Percentiles rank a stretch among this genome's conserved stretches.
phyloP scores from a whole-genome alignment of 2,113 vertebrate genomes.

The Eolophus roseicapilla region DNA sequence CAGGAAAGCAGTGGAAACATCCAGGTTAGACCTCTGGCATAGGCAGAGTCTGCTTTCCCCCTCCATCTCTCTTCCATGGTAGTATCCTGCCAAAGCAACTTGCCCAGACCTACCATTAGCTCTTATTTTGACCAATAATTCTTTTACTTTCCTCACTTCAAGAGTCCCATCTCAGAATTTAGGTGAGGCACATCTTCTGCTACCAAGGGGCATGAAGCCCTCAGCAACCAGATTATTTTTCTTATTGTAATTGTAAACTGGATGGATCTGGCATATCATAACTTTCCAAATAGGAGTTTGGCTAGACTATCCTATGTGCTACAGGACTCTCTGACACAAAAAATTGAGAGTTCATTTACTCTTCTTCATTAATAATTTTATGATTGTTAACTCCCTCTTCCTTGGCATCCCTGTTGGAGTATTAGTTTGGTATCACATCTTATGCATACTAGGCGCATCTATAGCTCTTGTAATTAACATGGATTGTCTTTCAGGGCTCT shows the following conservation, averaged over 20 bases:
- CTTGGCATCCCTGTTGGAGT: background rate
- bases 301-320: background rate
- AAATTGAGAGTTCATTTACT: background rate
- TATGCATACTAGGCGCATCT: background rate
- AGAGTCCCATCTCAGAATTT: background rate
- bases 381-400: background rate
- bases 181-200: background rate
- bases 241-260: background rate
- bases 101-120: background rate
- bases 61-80: background rate
- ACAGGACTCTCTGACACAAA: background rate
- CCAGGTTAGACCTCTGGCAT: background rate
- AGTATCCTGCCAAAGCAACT: background rate
- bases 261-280: background rate
- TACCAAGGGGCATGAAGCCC: background rate
- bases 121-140: background rate
- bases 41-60: background rate
- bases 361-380: background rate
- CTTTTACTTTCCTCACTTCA: background rate
- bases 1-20: background rate
- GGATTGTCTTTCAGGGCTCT: background rate
- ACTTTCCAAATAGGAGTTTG: background rate
- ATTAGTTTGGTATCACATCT: background rate
- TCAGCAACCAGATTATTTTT: background rate
- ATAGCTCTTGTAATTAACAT: background rate